Evolutionary conservation across 2,888 invertebrate genomes (phyloP), one percentile per base, ranked within the genome.

Genomic region (Stenolophus ochropezus): DNA sequence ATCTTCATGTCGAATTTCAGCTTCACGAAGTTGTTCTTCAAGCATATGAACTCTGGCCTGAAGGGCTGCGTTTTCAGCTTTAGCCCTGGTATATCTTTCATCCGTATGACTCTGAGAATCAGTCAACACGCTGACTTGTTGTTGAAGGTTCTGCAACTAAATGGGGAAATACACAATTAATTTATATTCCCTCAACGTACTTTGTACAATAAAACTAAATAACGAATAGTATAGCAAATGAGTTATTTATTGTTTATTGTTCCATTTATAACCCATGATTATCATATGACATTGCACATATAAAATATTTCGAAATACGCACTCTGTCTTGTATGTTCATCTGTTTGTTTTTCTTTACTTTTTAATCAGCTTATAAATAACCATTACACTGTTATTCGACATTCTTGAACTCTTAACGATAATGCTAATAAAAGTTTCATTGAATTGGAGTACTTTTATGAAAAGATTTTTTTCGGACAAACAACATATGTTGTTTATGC

Each of bases 31-130:
- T 88, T 95, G 95, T 88, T 98, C 98, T 88, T 98, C 98, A 84
- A 98, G 92, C 94, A 96, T 96, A 87, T 96, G 94, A 84, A 97
- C 95, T 85, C 97, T 93, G 49, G 97, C 96, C 87, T 97, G 96
- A 51, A 98, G 92, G 81, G 96, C 95, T 1, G 97, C 96, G 92
- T 97, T 97, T 90, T 98, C 97, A 82, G 97, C 95, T 90, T 97
- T 98, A 81, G 95, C 96, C 86, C 96, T 92, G 79, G 95, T 94
- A 89, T 97, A 97, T 84, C 96, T 92, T 89, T 97, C 96, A 88
- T 97, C 97, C 5, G 95, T 95, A 81, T 94, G 94, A 86, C 93
- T 94, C 87, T 97, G 97, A 74, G 95, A 96, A 89, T 98, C 97
- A 71, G 95, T 96, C 86, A 98, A 91, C 82, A 94, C 94, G 83